Evolutionary conservation across 2,797 vertebrate genomes (phyloP), one percentile per base, ranked within the genome.

Genomic region (Diceros bicornis): DNA sequence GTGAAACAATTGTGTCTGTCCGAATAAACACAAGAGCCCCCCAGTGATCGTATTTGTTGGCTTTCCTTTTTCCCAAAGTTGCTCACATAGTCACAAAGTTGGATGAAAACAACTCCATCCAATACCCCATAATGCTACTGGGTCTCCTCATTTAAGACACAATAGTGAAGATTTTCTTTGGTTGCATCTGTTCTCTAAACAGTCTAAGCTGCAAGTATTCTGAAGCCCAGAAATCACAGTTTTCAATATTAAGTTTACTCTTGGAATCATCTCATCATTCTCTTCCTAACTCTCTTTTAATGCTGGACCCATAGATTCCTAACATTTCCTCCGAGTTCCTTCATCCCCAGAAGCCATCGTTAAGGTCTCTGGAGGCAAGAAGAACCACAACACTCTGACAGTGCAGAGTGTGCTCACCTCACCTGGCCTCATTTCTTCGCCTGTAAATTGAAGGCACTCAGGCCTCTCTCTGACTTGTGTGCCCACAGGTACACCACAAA

Each of bases 101-200:
- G 27, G 16, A 47, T 47, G 25, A 57, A 69, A 61, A 55, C 17
- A 34, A 27, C 29, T 29, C 47, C 32, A 29, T 25, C 47, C 44
- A 62, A 17, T 17, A 10, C 25, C 8, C 18, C 25, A 4, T 12
- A 34, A 52, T 13, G 34, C 16, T 29, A 47, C 68, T 4, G 50
- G 66, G 25, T 55, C 32, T 84, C 47, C 89, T 97, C 66, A 12
- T 17, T 10, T 29, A 72, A 82, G 23, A 79, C 20, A 55, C 5
- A 3, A 74, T 23, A 8, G 37, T 78, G 83, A 75, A 57, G 52
- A 93, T 59, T 69, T 82, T 84, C 89, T 57, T 23, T n/a, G n/a
- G 91, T 91, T 83, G 64, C 20, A n/a, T 85, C 84, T 96, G 59
- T 74, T 94, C 81, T 66, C 77, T 47, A 44, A 62, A 41, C 14